A percentile compares a stretch with the other conserved stretches of the same genome.
Evolutionary conservation across 2,888 invertebrate species (phyloP).

Genomic region (Polyploca ridens): DNA sequence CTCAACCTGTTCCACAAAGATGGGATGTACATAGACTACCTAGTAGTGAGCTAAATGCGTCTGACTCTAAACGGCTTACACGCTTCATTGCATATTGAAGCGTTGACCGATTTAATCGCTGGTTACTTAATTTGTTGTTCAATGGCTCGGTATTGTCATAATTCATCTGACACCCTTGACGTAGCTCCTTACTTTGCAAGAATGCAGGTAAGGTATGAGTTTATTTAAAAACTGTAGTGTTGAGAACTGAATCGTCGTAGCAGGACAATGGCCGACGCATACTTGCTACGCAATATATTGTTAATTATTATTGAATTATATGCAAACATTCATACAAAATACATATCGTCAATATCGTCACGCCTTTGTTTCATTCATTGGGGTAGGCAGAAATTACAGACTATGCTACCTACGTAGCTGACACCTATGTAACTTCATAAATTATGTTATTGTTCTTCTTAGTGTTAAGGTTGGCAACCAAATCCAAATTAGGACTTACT

Average conservation of each 20-base stretch:
- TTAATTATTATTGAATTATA: neutral
- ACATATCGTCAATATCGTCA: neutral
- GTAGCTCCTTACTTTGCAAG: slow-evolving; percentile 42
- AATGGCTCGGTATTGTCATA: slow-evolving; percentile 24
- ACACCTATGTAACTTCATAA: neutral
- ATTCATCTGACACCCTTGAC: slow-evolving; percentile 52
- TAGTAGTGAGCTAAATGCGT: neutral
- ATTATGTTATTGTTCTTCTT: too few species aligned
- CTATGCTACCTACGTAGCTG: neutral
- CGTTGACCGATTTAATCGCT: slow-evolving; percentile 4
- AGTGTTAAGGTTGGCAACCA: too few species aligned
- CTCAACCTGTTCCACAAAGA: neutral
- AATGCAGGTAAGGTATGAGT: slow-evolving; percentile 54
- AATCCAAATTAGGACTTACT: too few species aligned
- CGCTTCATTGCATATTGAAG: neutral
- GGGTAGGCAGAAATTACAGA: neutral
- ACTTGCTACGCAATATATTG: neutral
- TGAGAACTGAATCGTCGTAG: neutral
- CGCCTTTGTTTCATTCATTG: neutral
- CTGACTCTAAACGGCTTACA: neutral
- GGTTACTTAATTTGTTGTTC: slow-evolving; percentile 27
- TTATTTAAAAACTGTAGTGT: slow-evolving; percentile 48
- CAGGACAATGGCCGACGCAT: neutral
- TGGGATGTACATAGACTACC: neutral
- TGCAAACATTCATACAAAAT: neutral